A percentile compares a stretch with the other conserved stretches of the same genome.
These are phyloP conservation scores for Salticus scenicus DNA, from an alignment of 2,888 invertebrate genomes.

Conservation along the genomic window DNA sequence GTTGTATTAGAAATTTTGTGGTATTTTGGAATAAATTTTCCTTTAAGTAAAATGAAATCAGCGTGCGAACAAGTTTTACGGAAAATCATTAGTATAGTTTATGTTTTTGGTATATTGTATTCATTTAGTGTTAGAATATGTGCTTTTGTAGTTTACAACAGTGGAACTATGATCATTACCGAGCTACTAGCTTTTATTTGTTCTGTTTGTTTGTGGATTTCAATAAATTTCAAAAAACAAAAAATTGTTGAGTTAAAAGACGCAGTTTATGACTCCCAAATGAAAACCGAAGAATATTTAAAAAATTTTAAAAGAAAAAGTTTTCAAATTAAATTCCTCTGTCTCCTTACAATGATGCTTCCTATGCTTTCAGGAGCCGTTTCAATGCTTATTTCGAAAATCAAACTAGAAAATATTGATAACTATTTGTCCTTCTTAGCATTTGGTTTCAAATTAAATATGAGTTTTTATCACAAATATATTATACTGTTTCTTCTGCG, in stretches of 20 bases:
- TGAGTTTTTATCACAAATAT: conserved; percentile 49
- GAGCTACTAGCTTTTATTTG: conserved; percentile 40
- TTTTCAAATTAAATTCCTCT: conserved; percentile 19
- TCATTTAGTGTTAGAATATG: conserved; percentile 40
- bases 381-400: conserved; percentile 45
- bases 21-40: conserved; percentile 46
- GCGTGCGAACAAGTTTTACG: conserved; percentile 25
- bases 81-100: conserved; percentile 23
- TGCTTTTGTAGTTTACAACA: conserved; percentile 25
- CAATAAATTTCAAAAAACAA: conserved; percentile 34
- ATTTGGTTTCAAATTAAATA: conserved; percentile 10
- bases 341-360: conserved; percentile 30
- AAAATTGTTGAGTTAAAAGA: conserved; percentile 23
- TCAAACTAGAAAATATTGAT: conserved; percentile 26
- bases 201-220: conserved; percentile 38
- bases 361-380: conserved; percentile 44
- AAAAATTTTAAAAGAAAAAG: not conserved
- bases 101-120: conserved; percentile 34
- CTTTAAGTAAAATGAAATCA: not conserved
- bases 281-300: not conserved
- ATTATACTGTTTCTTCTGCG: conserved; percentile 36
- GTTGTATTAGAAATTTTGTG: conserved; percentile 42
- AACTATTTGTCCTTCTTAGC: conserved; percentile 33
- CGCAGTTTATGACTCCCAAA: not conserved
- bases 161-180: conserved; percentile 53